Base-by-base conservation (phyloP, 2,797 vertebrate species). In the Gymnodraco acuticeps region DNA sequence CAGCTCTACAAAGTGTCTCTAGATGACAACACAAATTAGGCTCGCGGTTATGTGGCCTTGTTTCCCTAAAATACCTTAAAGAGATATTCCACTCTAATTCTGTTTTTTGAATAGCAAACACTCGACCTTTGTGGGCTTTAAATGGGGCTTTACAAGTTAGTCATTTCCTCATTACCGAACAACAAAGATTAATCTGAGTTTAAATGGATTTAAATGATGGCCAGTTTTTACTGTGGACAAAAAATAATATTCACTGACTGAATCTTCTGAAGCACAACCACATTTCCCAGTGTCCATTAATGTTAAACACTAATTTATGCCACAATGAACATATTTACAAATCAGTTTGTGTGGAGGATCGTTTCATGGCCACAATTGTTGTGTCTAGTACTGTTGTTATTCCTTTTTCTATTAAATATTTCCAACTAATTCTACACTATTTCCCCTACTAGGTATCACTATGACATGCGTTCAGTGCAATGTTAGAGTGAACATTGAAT, bases 1-100 rank as follows among this genome's bases (percentile, higher is more conserved):
- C 78, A 73, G 72, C 61, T 70, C 64, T 46, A 27, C 27, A 78
- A 19, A 64, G 76, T 64, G 71, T 69, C 73, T 82, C 58, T 16
- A 72, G 65, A 85, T 83, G 86, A 86, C 83, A 86, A 70, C 62
- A 79, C 72, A 87, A 80, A 87, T 90, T 71, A 84, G 66, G 62
- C 77, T 83, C 38, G 46, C 19, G 23, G 59, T 77, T 86, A 56
- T 69, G 47, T 50, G n/a, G 27, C 50, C 52, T 52, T 51, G 61
- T 78, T 79, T 81, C 55, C 31, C 33, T 43, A 55, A 79, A 78
- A 81, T 61, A 67, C 65, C 45, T 80, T 78, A 73, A 78, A 87
- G 81, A 13, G 16, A 64, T 58, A 60, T 20, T 53, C 11, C 33
- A 52, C 33, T 20, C 0, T 3, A 62, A 48, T 33, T 61, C 8